These are phyloP conservation scores for Criorhina ranunculi DNA, from an alignment of 2,888 invertebrate genomes.

Conservation along the genomic window DNA sequence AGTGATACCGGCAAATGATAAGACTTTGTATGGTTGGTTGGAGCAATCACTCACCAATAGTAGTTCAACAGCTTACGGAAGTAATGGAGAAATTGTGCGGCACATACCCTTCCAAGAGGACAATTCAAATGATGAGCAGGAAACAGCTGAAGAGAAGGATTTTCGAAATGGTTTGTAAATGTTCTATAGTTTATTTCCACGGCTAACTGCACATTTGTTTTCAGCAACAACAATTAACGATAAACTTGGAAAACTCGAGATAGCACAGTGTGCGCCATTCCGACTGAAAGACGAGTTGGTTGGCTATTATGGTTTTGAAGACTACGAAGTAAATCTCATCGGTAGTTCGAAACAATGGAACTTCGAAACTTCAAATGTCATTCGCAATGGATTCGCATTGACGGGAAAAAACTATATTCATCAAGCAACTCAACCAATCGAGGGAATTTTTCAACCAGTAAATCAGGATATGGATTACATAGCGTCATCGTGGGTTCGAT, in stretches of 20 bases:
- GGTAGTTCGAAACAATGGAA: slow-evolving; percentile 27
- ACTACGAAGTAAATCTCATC: slow-evolving; percentile 42
- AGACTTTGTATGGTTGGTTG: slow-evolving; percentile 28
- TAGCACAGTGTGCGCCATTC: slow-evolving; percentile 33
- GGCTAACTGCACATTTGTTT: neutral
- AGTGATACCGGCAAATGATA: slow-evolving; percentile 29
- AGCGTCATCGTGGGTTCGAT: slow-evolving; percentile 41
- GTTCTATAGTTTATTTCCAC: neutral
- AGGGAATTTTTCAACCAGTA: slow-evolving; percentile 33
- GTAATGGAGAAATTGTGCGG: slow-evolving; percentile 9
- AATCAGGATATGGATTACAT: slow-evolving; percentile 31
- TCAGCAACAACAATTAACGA: slow-evolving; percentile 39
- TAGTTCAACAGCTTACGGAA: slow-evolving; percentile 12
- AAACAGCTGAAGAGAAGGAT: slow-evolving; percentile 1
- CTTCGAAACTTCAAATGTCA: slow-evolving; percentile 19
- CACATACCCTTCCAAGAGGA: neutral
- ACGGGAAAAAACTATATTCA: slow-evolving; percentile 48
- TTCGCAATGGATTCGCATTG: slow-evolving; percentile 38
- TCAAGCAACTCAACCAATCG: slow-evolving; percentile 6
- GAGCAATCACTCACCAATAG: neutral
- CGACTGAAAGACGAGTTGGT: neutral
- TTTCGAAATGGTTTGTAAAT: slow-evolving; percentile 10
- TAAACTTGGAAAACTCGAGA: slow-evolving; percentile 17
- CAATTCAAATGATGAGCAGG: neutral
- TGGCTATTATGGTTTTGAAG: slow-evolving; percentile 52